A percentile compares a stretch with the other conserved stretches of the same genome.
Evolutionary conservation across 2,113 vertebrate genomes (phyloP).

Genomic region (Eidolon helvum): DNA sequence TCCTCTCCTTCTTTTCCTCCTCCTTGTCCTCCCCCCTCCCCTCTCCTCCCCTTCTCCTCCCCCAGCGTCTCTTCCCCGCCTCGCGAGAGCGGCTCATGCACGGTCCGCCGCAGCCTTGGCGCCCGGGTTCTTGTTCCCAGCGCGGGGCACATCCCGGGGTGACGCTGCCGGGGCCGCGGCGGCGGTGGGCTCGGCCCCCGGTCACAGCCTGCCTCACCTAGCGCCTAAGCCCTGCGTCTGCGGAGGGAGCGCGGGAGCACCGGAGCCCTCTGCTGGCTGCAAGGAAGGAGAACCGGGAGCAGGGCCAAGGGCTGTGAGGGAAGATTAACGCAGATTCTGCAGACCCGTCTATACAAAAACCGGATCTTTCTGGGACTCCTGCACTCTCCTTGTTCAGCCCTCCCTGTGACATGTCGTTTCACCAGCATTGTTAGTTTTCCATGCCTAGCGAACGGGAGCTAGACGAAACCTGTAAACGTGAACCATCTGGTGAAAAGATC

Average conservation of each 20-base stretch:
- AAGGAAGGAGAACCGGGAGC: background rate
- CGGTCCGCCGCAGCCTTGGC: background rate
- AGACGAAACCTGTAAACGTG: background rate
- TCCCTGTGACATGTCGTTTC: background rate
- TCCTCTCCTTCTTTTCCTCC: background rate
- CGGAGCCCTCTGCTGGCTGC: constrained; percentile 80
- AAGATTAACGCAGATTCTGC: background rate
- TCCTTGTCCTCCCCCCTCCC: background rate
- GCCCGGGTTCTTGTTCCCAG: background rate
- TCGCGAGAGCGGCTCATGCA: constrained; percentile 64
- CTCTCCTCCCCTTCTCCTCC: background rate
- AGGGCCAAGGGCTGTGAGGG: background rate
- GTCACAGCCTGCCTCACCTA: background rate
- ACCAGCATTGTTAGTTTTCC: background rate
- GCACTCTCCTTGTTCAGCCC: background rate
- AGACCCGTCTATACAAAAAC: background rate
- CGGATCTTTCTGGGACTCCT: background rate
- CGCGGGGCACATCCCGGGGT: background rate
- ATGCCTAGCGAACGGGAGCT: background rate
- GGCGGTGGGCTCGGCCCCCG: constrained; percentile 6
- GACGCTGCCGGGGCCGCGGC: background rate
- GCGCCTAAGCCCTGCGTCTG: background rate
- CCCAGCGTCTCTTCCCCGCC: constrained; percentile 30
- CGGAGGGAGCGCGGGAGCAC: constrained; percentile 12
- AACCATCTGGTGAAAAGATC: background rate